phyloP scores from a whole-genome alignment of 2,797 vertebrate species.

The Parauchenoglanis ngamensis region DNA sequence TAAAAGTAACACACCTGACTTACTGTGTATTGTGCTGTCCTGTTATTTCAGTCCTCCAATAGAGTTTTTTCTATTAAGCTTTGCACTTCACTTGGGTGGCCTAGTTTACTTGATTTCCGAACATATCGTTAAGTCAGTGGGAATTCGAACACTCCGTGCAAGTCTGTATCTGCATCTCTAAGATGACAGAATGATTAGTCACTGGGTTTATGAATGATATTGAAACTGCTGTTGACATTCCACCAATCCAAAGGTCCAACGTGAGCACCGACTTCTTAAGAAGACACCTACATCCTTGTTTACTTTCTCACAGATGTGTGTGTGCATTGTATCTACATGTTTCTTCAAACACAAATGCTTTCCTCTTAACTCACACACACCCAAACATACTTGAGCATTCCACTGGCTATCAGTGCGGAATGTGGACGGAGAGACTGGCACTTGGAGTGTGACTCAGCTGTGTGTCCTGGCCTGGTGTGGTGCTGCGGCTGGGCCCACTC shows the following conservation, averaged over 20 bases:
- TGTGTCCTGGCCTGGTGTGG: constrained; percentile 64
- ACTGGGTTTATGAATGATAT: constrained; percentile 60
- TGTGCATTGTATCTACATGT: constrained; percentile 9
- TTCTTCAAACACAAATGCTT: constrained; percentile 9
- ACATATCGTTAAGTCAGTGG: constrained; percentile 38
- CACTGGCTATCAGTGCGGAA: constrained; percentile 74
- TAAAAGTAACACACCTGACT: neutral
- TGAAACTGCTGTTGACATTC: constrained; percentile 67
- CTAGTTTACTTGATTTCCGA: neutral
- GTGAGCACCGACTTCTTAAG: constrained; percentile 49
- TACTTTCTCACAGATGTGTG: constrained; percentile 69
- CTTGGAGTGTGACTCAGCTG: constrained; percentile 74
- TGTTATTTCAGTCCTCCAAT: constrained; percentile 2
- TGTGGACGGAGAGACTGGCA: constrained; percentile 71
- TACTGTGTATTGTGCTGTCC: neutral
- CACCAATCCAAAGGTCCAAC: constrained; percentile 61
- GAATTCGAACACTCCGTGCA: constrained; percentile 67
- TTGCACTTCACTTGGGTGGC: neutral
- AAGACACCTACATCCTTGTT: constrained; percentile 63
- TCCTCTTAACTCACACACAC: constrained; percentile 15
- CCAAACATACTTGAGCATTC: constrained; percentile 63
- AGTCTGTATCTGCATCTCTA: constrained; percentile 72
- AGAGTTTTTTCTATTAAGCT: neutral
- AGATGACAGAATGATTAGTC: constrained; percentile 65
- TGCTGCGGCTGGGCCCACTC: constrained; percentile 53